A percentile compares a stretch with the other conserved stretches of the same genome.
Conservation (phyloP, 2,797 vertebrate species). For the Poecilia wingei region DNA sequence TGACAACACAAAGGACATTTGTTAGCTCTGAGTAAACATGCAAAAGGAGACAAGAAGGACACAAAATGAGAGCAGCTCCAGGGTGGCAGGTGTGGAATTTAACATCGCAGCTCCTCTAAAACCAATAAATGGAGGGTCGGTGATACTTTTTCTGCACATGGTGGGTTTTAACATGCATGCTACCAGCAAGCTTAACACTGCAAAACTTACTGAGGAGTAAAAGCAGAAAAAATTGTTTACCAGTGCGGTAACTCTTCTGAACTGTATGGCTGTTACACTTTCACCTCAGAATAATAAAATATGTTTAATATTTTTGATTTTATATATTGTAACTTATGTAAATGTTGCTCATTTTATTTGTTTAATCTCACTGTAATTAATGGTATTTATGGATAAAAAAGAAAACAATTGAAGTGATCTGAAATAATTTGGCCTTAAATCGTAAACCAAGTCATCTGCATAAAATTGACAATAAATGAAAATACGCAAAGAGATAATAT, state of each 20-base stretch:
- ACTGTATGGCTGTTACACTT: neutral
- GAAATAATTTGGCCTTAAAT: neutral
- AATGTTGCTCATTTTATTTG: neutral
- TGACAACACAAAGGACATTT: constrained; percentile 23
- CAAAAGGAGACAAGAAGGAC: constrained; percentile 50
- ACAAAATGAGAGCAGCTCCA: constrained; percentile 66
- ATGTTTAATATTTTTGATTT: neutral
- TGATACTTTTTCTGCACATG: constrained; percentile 44
- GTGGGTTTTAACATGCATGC: constrained; percentile 42
- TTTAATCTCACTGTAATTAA: neutral
- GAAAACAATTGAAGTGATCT: neutral
- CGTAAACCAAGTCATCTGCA: neutral
- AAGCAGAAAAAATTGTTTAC: constrained; percentile 23
- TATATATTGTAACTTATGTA: neutral
- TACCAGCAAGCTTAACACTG: constrained; percentile 30
- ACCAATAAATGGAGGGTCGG: constrained; percentile 25
- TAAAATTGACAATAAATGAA: neutral
- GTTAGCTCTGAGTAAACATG: constrained; percentile 70
- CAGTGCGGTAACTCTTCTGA: neutral
- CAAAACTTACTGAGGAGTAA: constrained; percentile 39
- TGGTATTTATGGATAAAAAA: neutral
- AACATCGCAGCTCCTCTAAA: constrained; percentile 52
- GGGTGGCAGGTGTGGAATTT: constrained; percentile 77
- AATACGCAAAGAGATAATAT: neutral
- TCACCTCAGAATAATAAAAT: neutral